phyloP scores from a whole-genome alignment of 2,113 vertebrate species.

The Patagioenas fasciata region DNA sequence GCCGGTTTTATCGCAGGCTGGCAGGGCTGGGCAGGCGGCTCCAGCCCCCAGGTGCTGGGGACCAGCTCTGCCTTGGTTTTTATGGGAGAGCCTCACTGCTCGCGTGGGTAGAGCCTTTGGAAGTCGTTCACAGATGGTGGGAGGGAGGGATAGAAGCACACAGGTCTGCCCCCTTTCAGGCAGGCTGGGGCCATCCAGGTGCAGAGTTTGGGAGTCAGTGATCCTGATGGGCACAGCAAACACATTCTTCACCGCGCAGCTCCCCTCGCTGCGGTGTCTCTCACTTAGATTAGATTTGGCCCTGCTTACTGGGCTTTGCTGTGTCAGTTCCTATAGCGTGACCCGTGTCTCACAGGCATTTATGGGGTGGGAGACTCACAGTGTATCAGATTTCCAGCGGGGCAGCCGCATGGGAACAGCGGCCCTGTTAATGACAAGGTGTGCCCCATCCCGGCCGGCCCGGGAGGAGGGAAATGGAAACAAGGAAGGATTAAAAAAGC shows the following conservation, averaged over 20 bases:
- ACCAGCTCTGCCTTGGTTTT: background rate
- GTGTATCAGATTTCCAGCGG: background rate
- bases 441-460: background rate
- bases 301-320: background rate
- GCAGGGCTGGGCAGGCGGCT: background rate
- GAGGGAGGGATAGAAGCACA: background rate
- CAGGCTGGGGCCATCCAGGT: background rate
- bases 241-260: accelerated
- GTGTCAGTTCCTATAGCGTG: background rate
- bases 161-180: background rate
- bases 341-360: background rate
- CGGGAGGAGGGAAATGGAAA: background rate
- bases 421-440: background rate
- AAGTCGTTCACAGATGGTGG: background rate
- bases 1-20: background rate
- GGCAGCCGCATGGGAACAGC: background rate
- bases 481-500: background rate
- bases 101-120: background rate
- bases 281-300: background rate
- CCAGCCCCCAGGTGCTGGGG: background rate
- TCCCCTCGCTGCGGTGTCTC: background rate
- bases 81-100: background rate
- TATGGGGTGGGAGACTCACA: background rate
- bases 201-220: background rate
- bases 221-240: background rate